Evolutionary conservation across 2,113 vertebrate species (phyloP).

Genomic region (Alouatta palliata): DNA sequence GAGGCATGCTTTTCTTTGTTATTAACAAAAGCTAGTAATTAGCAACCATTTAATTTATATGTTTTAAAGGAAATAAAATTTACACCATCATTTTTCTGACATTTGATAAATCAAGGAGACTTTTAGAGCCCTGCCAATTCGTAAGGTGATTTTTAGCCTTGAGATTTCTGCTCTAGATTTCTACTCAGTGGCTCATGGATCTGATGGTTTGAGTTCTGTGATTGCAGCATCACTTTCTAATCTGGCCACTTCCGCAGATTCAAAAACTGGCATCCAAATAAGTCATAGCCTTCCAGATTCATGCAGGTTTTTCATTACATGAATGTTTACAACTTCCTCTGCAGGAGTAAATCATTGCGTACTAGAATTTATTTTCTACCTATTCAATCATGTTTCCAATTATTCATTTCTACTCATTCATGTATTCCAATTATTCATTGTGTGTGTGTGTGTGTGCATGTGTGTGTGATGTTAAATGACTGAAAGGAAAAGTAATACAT

Average conservation of each 20-base stretch:
- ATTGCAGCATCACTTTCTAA: background rate
- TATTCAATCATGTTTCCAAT: background rate
- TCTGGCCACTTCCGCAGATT: background rate
- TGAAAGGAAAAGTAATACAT: background rate
- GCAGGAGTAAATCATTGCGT: background rate
- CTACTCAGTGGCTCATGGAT: background rate
- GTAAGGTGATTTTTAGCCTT: background rate
- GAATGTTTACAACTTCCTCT: conserved; percentile 11
- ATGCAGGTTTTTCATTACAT: background rate
- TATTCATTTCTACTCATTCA: background rate
- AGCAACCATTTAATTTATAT: background rate
- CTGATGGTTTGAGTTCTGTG: background rate
- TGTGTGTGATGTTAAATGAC: background rate
- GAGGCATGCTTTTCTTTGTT: background rate
- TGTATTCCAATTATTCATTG: background rate
- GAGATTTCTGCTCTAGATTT: background rate
- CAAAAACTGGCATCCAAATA: background rate
- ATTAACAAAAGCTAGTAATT: background rate
- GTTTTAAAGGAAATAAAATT: conserved; percentile 12
- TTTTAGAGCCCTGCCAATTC: background rate
- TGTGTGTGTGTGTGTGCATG: background rate
- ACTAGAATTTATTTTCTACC: background rate
- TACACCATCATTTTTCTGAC: background rate
- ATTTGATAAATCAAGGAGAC: background rate
- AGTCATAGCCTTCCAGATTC: background rate